These are phyloP conservation scores for Caenorhabditis sp. DNA, from an alignment of 2,888 invertebrate species.

Conservation along the genomic window DNA sequence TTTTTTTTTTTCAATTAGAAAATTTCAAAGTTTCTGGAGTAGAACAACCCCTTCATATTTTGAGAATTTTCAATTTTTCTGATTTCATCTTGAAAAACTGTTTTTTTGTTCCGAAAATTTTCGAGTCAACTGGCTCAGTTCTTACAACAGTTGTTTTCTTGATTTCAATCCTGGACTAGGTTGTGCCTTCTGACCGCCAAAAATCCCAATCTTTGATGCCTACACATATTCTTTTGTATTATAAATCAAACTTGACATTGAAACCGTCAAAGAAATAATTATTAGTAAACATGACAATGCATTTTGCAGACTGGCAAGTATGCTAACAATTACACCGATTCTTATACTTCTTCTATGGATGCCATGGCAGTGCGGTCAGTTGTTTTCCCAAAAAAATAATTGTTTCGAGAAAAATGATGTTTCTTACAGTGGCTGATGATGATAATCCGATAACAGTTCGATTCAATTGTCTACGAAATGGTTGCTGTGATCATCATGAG, in stretches of 20 bases:
- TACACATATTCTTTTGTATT: not conserved
- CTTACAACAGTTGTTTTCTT: no score
- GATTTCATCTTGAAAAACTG: no score
- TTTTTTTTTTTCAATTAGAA: not conserved
- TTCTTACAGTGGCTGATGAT: slow-evolving; percentile 36
- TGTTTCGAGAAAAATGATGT: not conserved
- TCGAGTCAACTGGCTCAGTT: no score
- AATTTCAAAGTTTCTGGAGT: not conserved
- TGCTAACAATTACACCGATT: slow-evolving; percentile 12
- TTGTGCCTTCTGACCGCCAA: not conserved
- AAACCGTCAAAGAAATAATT: not conserved
- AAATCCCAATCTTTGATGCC: not conserved
- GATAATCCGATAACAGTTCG: slow-evolving; percentile 56
- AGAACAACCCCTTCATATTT: not conserved
- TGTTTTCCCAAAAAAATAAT: not conserved
- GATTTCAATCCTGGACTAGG: no score
- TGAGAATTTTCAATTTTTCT: no score
- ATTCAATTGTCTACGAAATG: slow-evolving; percentile 68
- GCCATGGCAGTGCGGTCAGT: slow-evolving; percentile 32
- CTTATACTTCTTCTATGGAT: slow-evolving; percentile 35
- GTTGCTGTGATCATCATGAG: slow-evolving; percentile 71
- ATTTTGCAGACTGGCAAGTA: not conserved
- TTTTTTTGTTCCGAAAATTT: no score
- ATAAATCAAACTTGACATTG: slow-evolving; percentile 2
- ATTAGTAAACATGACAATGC: not conserved